Conservation (phyloP, 2,888 invertebrate species). For the Ectemnius lituratus region DNA sequence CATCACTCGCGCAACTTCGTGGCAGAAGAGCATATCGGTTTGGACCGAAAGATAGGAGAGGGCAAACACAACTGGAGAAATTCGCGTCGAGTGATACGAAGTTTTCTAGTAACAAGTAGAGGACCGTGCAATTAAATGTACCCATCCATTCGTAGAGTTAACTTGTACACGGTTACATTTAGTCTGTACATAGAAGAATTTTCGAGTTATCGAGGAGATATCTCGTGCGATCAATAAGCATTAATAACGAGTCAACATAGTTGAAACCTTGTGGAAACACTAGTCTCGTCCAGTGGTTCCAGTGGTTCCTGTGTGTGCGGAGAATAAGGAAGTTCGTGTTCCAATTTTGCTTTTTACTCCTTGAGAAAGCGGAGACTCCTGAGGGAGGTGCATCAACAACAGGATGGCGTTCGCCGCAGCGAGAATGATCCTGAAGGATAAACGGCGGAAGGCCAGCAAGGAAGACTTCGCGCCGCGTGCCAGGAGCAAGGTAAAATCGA, state of each 20-base stretch:
- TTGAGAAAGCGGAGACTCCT: conserved; percentile 1
- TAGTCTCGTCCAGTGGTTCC: conserved; percentile 8
- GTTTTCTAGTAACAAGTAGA: no score
- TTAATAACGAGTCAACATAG: conserved; percentile 36
- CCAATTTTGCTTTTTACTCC: conserved; percentile 12
- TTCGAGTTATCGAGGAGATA: no score
- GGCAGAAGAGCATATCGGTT: no score
- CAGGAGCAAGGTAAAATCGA: conserved; percentile 87
- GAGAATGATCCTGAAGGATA: conserved; percentile 91
- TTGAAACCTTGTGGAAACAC: no score
- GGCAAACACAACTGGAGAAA: no score
- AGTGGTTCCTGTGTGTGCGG: conserved; percentile 34
- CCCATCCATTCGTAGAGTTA: no score
- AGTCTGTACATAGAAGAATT: no score
- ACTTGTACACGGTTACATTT: no score
- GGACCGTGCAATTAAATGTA: no score
- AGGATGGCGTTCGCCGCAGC: conserved; percentile 92
- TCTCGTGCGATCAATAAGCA: conserved; percentile 47
- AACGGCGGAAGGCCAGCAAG: conserved; percentile 88
- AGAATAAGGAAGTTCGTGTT: neutral
- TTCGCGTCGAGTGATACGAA: no score
- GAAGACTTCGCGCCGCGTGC: conserved; percentile 88
- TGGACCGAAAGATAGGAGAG: no score
- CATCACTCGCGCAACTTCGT: neutral
- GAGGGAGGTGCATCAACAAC: conserved; percentile 30